Conservation (phyloP, 2,797 vertebrate species). For the Pseudochaenichthys georgianus region DNA sequence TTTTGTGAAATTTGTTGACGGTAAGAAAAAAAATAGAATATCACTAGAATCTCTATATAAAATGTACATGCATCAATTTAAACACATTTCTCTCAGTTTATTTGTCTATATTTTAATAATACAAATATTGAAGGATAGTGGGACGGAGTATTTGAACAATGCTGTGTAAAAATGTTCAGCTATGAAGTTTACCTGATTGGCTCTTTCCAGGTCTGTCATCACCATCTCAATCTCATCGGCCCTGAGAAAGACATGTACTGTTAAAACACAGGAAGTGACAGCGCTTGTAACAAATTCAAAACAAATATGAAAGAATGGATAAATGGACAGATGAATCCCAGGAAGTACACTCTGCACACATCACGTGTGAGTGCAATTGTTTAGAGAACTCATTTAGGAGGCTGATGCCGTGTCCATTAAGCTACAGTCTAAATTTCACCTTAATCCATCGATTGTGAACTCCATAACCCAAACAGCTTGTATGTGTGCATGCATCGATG, state of each 20-base stretch:
- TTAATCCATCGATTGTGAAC: constrained; percentile 85
- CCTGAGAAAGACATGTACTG: constrained; percentile 78
- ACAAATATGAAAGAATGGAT: constrained; percentile 29
- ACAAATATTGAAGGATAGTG: background rate
- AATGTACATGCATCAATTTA: background rate
- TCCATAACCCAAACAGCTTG: constrained; percentile 80
- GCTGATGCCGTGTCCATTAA: constrained; percentile 71
- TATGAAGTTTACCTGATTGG: constrained; percentile 91
- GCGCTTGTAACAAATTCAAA: background rate
- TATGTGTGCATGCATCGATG: constrained; percentile 76
- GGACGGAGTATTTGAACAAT: background rate
- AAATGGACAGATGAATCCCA: constrained; percentile 31
- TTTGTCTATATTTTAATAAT: background rate
- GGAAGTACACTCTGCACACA: constrained; percentile 36
- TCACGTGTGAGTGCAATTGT: constrained; percentile 21
- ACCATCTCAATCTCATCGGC: constrained; percentile 99
- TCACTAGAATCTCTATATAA: background rate
- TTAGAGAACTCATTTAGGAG: too few relatives aligned
- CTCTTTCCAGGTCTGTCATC: constrained; percentile 99
- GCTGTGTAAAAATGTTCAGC: background rate
- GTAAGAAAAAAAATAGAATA: constrained; percentile 1
- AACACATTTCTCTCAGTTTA: background rate
- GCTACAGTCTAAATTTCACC: constrained; percentile 83
- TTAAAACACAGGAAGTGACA: constrained; percentile 45
- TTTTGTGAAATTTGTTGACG: constrained; percentile 17